These are phyloP conservation scores for Drosophila antonietae DNA, from an alignment of 2,888 invertebrate genomes.

Conservation along the genomic window DNA sequence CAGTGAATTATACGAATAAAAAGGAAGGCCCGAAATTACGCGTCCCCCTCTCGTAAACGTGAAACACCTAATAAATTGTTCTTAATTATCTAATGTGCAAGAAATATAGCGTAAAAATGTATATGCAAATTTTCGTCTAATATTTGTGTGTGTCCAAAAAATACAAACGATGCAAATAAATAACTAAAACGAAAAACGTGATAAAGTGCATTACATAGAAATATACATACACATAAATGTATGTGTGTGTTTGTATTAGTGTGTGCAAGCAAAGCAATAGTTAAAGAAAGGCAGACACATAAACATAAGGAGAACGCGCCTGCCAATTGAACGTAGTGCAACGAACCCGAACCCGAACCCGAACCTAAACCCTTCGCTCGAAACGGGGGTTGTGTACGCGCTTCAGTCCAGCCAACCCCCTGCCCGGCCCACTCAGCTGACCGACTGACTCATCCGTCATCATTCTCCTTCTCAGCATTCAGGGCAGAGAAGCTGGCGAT, in stretches of 20 bases:
- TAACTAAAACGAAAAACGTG: slow-evolving; percentile 34
- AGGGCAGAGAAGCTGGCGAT: slow-evolving; percentile 48
- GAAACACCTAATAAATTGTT: slow-evolving; percentile 46
- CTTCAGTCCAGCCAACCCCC: slow-evolving; percentile 32
- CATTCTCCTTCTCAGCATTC: slow-evolving; percentile 12
- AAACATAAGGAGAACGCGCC: slow-evolving; percentile 23
- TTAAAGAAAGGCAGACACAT: slow-evolving; percentile 30
- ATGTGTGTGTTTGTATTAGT: not conserved
- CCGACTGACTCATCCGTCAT: slow-evolving; percentile 50
- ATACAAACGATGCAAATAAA: slow-evolving; percentile 29
- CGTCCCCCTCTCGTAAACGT: slow-evolving; percentile 25
- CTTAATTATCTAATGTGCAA: slow-evolving; percentile 22
- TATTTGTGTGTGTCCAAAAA: slow-evolving; percentile 32
- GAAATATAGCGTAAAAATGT: slow-evolving; percentile 35
- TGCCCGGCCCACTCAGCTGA: slow-evolving; percentile 35
- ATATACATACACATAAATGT: not conserved
- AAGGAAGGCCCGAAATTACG: slow-evolving; percentile 13
- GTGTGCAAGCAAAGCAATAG: slow-evolving; percentile 27
- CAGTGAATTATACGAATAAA: slow-evolving; percentile 46
- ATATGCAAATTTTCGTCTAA: slow-evolving; percentile 34
- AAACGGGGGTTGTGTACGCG: slow-evolving; percentile 49
- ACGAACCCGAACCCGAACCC: slow-evolving; percentile 54
- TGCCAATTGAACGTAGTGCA: slow-evolving; percentile 64
- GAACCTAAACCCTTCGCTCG: slow-evolving; percentile 24
- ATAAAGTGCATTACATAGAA: slow-evolving; percentile 40